Conservation (phyloP, 1,140 invertebrate species). For the Drosophila tsacasi region DNA sequence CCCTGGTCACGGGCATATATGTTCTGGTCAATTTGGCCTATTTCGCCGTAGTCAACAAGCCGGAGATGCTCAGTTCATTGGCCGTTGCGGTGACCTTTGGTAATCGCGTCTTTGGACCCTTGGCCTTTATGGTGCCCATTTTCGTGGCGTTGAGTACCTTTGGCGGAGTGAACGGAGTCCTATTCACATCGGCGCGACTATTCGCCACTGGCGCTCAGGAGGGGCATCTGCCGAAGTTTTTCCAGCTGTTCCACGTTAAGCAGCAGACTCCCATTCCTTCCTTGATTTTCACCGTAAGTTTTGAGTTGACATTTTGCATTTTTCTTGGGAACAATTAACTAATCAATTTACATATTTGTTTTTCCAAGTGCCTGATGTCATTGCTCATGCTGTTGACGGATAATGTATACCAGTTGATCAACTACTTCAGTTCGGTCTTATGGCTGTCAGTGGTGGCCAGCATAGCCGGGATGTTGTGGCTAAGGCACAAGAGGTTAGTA, state of each 20-base stretch:
- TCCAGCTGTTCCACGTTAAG: conserved; percentile 91
- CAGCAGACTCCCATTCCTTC: conserved; percentile 93
- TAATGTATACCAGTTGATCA: conserved; percentile 90
- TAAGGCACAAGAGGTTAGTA: conserved; percentile 87
- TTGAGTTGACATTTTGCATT: background rate
- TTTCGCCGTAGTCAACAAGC: conserved; percentile 92
- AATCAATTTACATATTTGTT: conserved; percentile 35
- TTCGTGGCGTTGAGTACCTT: conserved; percentile 94
- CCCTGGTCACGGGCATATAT: conserved; percentile 94
- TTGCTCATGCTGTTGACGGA: conserved; percentile 90
- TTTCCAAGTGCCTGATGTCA: conserved; percentile 88
- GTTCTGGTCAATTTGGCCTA: conserved; percentile 95
- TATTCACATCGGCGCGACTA: conserved; percentile 94
- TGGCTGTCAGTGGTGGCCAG: conserved; percentile 92
- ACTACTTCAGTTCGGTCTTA: conserved; percentile 92
- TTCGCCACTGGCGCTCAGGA: conserved; percentile 92
- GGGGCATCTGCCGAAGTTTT: conserved; percentile 92
- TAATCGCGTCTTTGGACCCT: conserved; percentile 90
- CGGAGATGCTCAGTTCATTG: conserved; percentile 91
- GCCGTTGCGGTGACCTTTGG: conserved; percentile 96
- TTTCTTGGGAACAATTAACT: background rate
- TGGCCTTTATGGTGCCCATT: conserved; percentile 94
- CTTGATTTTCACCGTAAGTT: conserved; percentile 90
- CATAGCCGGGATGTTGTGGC: conserved; percentile 92
- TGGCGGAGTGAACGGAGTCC: conserved; percentile 96